phyloP scores from a whole-genome alignment of 2,113 vertebrate species.

The Sigmodon hispidus region DNA sequence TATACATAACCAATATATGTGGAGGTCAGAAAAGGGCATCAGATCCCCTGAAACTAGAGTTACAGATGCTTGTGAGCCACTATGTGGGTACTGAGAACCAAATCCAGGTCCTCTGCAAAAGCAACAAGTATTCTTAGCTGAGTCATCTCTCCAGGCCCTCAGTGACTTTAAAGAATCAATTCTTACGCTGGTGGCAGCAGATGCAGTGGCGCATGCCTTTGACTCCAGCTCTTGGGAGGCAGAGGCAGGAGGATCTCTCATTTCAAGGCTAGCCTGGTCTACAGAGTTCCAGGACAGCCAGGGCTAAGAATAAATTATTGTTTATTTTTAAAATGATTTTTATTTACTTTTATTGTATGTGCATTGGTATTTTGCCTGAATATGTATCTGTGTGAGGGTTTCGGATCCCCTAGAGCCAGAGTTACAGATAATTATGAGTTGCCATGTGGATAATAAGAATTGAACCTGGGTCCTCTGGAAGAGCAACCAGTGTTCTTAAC shows the following conservation, averaged over 20 bases:
- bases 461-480: not conserved
- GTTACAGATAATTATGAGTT: not conserved
- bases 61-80: not conserved
- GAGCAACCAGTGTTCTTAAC: not conserved
- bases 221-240: not conserved
- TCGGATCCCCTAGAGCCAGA: not conserved
- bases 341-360: not conserved
- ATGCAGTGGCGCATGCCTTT: fast-evolving
- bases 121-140: not conserved
- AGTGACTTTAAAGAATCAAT: conserved; percentile 24
- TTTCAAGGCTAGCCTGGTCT: not conserved
- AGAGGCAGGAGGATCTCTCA: not conserved
- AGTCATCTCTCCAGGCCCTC: not conserved
- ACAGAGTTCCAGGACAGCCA: not conserved
- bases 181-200: not conserved
- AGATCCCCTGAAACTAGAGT: not conserved
- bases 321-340: not conserved
- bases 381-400: not conserved
- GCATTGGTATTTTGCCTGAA: not conserved
- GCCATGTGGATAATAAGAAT: not conserved
- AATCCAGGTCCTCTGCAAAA: not conserved
- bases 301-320: not conserved
- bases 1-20: not conserved
- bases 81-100: not conserved
- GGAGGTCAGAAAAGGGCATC: not conserved